Evolutionary conservation across 2,888 invertebrate genomes (phyloP), one percentile per base, ranked within the genome.

Genomic region (Heliconius cydno): DNA sequence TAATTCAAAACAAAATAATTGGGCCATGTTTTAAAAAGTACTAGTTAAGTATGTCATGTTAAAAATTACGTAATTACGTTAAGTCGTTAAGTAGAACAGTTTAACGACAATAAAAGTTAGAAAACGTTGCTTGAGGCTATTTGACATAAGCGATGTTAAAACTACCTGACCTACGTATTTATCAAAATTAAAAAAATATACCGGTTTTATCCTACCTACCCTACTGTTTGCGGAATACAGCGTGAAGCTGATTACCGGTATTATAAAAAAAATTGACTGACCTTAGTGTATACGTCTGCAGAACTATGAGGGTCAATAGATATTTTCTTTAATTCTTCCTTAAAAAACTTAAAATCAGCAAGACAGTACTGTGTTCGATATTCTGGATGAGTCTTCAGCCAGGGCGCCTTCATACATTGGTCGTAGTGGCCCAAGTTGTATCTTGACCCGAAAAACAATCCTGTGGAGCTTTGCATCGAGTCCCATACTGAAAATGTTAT

Each of bases 371-470:
- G 93, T 0, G 92, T 92, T 10, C 84, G 88, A 22, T 93, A 83
- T 25, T 90, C 90, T 0, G 86, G 88, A 10, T 90, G 88, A 0
- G 86, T 85, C 7, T 84, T 80, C 0, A 87, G 70, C 91, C 92
- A 92, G 0, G 92, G 92, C 0, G 90, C 83, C 12, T 87, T 85
- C 85, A 93, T 85, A 83, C 96, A 96, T 86, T 96, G 95, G 83
- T 96, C 96, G 84, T 95, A 96, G 86, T 96, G 94, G 0, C 96
- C 96, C 80, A 96, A 89, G 83, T 96, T 96, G 84, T 93, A 96
- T 4, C 91, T 88, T 83, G 94, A 96, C 0, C 96, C 96, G 68
- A 94, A 93, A 3, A 96, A 87, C 13, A 96, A 87, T 4, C 96
- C 96, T 0, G 96, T 91, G 67, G 95, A 93, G 79, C 96, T 96